phyloP scores from a whole-genome alignment of 2,797 vertebrate genomes.

The Lates japonicus region DNA sequence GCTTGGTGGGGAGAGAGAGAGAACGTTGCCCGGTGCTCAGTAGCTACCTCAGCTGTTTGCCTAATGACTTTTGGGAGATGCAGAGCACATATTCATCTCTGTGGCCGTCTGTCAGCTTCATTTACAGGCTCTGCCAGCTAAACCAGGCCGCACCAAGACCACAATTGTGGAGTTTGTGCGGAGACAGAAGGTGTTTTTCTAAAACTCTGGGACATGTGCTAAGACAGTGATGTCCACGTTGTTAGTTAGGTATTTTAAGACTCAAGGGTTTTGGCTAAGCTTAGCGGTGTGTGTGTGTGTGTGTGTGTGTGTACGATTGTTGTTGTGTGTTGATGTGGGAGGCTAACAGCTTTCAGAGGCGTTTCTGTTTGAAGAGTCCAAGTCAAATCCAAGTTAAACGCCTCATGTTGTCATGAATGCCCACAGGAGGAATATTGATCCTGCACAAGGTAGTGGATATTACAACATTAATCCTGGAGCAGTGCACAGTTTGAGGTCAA shows the following conservation, averaged over 20 bases:
- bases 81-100: constrained; percentile 70
- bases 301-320: constrained; percentile 1
- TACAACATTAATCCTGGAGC: constrained; percentile 49
- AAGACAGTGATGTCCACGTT: constrained; percentile 18
- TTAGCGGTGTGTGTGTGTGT: not conserved
- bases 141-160: constrained; percentile 43
- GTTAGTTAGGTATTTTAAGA: constrained; percentile 47
- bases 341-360: constrained; percentile 42
- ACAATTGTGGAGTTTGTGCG: constrained; percentile 27
- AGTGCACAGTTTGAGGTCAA: constrained; percentile 46
- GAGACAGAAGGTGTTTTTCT: constrained; percentile 49
- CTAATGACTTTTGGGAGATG: constrained; percentile 81
- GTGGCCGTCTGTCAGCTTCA: constrained; percentile 73
- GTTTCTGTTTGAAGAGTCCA: constrained; percentile 36
- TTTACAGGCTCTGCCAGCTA: constrained; percentile 58
- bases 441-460: constrained; percentile 39
- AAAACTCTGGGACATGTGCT: constrained; percentile 50
- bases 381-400: constrained; percentile 73
- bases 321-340: constrained; percentile 53
- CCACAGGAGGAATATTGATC: constrained; percentile 67
- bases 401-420: constrained; percentile 61
- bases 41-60: constrained; percentile 81
- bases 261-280: constrained; percentile 42
- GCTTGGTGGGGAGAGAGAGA: constrained; percentile 46
- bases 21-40: constrained; percentile 51